phyloP scores from a whole-genome alignment of 2,888 invertebrate species.

The Pristionchus entomophagus region DNA sequence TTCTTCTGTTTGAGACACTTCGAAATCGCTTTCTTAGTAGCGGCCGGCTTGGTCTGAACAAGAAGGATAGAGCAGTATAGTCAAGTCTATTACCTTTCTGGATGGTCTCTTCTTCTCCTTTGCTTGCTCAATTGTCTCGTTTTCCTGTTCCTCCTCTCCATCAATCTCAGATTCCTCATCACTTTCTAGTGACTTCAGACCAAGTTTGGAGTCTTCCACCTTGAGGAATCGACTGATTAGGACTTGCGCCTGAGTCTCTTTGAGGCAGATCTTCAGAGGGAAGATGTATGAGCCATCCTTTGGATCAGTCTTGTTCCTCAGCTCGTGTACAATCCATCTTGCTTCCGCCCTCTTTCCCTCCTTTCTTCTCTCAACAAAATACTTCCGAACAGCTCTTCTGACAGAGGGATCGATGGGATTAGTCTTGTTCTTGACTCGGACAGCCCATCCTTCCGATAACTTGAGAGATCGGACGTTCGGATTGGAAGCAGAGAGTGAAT shows the following conservation, averaged over 20 bases:
- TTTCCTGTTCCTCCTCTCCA: neutral
- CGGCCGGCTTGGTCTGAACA: neutral
- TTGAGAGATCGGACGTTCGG: neutral
- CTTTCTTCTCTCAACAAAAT: neutral
- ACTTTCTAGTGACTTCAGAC: constrained; percentile 17
- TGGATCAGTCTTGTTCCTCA: neutral
- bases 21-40: neutral
- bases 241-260: constrained; percentile 7
- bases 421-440: neutral
- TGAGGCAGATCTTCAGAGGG: neutral
- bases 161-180: neutral
- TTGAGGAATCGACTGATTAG: neutral
- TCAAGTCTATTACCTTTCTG: too few relatives aligned
- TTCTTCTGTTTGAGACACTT: too few relatives aligned
- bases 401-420: neutral
- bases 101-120: too few relatives aligned
- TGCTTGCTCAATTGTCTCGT: neutral
- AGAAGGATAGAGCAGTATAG: neutral
- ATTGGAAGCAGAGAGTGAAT: neutral
- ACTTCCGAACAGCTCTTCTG: neutral
- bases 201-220: neutral
- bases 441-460: neutral
- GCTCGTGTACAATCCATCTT: neutral
- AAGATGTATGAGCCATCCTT: neutral
- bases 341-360: constrained; percentile 14